Base-by-base conservation (phyloP, 2,888 invertebrate genomes). In the Habroteleia sp. region DNA sequence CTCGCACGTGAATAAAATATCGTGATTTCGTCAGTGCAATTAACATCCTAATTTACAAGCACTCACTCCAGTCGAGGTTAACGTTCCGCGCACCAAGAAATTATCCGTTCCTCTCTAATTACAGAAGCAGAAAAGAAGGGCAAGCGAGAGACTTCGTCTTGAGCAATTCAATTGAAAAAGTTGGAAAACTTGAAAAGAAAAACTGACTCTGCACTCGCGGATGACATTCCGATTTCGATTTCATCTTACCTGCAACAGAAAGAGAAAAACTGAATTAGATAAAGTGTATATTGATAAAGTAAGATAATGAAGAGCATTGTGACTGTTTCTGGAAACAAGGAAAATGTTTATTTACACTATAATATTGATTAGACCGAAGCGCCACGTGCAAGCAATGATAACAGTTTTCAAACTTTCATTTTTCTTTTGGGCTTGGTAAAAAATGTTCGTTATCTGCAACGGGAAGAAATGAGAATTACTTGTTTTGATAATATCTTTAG, bases 221-320 rank as follows among this genome's bases (percentile, higher is more conserved):
- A 42, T 4, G 11, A 17, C 8, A 10, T 10, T 7, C 0, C 10
- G 5, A 14, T n/a, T 13, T 11, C 6, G 3, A 8, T 37, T 8
- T 27, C 37, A 20, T 29, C 48, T 62, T 48, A 62, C 62, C 62
- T 62, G 62, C 39, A 62, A 62, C 62, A 60, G 4, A 39, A 62
- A 39, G 39, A 3, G 6, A 35, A 17, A 3, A 1, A 33, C 13
- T 39, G 7, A 27, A 29, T 54, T 54, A 39, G 39, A 17, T 39
- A 27, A 37, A 16, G 29, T 17, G 11, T 13, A 14, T n/a, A 35
- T 2, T 7, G 16, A 35, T 35, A 35, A 16, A 2, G 4, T 3
- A 14, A 2, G 10, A 39, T 39, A 39, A 39, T 16, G 16, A 1
- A n/a, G 1, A 1, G 2, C 4, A 35, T 1, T 33, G 3, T 13